Base-by-base conservation (phyloP, 2,888 invertebrate species). In the Heteromyza rotundicornis region DNA sequence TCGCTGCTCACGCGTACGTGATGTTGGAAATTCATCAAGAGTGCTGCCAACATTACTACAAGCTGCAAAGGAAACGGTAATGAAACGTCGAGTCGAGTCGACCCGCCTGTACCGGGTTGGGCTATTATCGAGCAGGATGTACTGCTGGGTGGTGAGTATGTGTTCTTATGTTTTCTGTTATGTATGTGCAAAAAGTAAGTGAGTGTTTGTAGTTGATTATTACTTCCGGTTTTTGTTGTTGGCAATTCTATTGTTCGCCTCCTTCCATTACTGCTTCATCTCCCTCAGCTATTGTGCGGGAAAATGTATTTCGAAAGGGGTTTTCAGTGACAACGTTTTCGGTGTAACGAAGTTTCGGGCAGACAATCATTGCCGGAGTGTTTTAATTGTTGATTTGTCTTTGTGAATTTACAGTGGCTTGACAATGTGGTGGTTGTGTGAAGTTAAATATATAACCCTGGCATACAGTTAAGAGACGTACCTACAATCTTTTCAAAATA, bases 21-120 rank as follows among this genome's bases (percentile, higher is more conserved):
- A 77, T 74, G 77, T 74, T 74, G 75, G 70, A 75, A 74, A 76
- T 77, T 78, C 78, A 76, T 78, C 79, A 77, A 70, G 69, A 55
- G 51, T n/a, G 40, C 40, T 40, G 40, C 50, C 35, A 16, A 22
- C 22, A 59, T 52, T 56, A 20, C 24, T n/a, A 36, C 23, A 19
- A 22, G 54, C 35, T 20, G 27, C 62, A 74, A 74, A 74, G 75
- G 73, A 73, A 73, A 75, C n/a, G 27, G 63, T 73, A 75, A 75
- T 73, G 76, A 73, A 73, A 75, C 40, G 16, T n/a, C 40, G 27
- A 27, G n/a, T n/a, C n/a, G n/a, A n/a, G 12, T 32, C 32, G 32
- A 32, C 32, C 12, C 32, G 5, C 7, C 32, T 54, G 35, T 20
- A 50, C 3, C 12, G 12, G 19, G 12, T 50, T 59, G 27, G 40